Conservation (phyloP, 2,113 vertebrate genomes). For the Triplophysa tibetana region DNA sequence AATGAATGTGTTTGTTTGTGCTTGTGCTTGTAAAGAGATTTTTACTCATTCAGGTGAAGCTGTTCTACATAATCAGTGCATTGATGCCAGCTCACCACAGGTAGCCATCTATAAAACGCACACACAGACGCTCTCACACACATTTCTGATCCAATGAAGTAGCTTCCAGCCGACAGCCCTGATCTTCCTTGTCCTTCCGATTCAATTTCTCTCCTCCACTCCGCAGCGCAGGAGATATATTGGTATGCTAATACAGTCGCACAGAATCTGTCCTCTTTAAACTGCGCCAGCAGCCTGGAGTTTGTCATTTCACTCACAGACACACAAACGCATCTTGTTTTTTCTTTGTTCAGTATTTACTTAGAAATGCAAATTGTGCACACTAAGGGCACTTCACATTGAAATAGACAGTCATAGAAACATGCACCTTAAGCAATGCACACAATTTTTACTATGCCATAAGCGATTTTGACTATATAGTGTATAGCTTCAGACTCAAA, state of each 20-base stretch:
- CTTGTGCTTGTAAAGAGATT: slow-evolving; percentile 22
- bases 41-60: slow-evolving; percentile 37
- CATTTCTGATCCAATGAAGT: slow-evolving; percentile 29
- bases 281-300: slow-evolving; percentile 14
- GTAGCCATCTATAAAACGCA: slow-evolving; percentile 13
- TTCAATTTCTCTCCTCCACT: slow-evolving; percentile 31
- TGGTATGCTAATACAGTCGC: slow-evolving; percentile 33
- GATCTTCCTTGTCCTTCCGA: slow-evolving; percentile 26
- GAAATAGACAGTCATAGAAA: background rate
- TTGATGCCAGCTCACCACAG: slow-evolving; percentile 23
- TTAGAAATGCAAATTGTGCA: background rate
- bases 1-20: background rate
- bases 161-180: slow-evolving; percentile 14
- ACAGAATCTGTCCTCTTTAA: slow-evolving; percentile 28
- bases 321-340: slow-evolving; percentile 8
- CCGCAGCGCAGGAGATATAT: slow-evolving; percentile 24
- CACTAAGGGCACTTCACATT: background rate
- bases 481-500: too few relatives aligned
- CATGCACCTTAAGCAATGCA: background rate
- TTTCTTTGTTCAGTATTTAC: slow-evolving; percentile 6
- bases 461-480: too few relatives aligned
- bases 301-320: slow-evolving; percentile 27
- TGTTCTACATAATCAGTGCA: slow-evolving; percentile 36
- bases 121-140: background rate
- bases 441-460: too few relatives aligned